Percentiles rank a stretch among this genome's conserved stretches.
These are phyloP conservation scores for Acrocephalus arundinaceus DNA, from an alignment of 2,113 vertebrate species.

Conservation along the genomic window DNA sequence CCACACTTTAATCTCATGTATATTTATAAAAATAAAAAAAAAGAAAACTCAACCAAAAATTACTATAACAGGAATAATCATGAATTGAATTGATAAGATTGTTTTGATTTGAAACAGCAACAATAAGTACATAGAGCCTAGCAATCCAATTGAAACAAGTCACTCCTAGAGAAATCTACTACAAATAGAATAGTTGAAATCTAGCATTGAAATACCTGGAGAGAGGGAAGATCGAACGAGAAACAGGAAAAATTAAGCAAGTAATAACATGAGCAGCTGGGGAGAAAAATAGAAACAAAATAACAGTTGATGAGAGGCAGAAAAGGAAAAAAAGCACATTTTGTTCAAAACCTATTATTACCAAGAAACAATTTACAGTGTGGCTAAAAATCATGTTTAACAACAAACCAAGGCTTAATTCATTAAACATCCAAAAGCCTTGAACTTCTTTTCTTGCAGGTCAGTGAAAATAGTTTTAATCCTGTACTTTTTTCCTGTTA, in stretches of 20 bases:
- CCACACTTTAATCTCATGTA: neutral
- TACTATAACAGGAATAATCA: neutral
- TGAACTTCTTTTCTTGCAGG: neutral
- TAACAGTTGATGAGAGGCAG: slow-evolving; percentile 48
- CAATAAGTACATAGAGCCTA: neutral
- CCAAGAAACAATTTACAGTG: slow-evolving; percentile 52
- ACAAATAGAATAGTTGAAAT: neutral
- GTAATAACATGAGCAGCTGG: slow-evolving; percentile 68
- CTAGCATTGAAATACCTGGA: slow-evolving; percentile 32
- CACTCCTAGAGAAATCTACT: neutral
- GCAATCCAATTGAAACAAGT: neutral
- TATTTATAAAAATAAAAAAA: neutral
- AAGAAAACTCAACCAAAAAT: neutral
- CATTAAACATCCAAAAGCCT: neutral
- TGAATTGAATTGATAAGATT: neutral
- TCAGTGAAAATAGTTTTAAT: neutral
- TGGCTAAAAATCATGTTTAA: slow-evolving; percentile 60
- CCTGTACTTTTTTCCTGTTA: neutral
- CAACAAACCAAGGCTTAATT: slow-evolving; percentile 38
- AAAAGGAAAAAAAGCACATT: neutral
- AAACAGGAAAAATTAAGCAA: slow-evolving; percentile 64
- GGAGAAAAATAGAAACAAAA: slow-evolving; percentile 44
- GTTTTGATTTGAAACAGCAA: slow-evolving; percentile 6
- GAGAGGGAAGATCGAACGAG: slow-evolving; percentile 14
- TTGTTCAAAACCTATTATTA: slow-evolving; percentile 72